Evolutionary conservation across 2,888 invertebrate genomes (phyloP), one percentile per base, ranked within the genome.

Genomic region (Drosophila nr. medialis): DNA sequence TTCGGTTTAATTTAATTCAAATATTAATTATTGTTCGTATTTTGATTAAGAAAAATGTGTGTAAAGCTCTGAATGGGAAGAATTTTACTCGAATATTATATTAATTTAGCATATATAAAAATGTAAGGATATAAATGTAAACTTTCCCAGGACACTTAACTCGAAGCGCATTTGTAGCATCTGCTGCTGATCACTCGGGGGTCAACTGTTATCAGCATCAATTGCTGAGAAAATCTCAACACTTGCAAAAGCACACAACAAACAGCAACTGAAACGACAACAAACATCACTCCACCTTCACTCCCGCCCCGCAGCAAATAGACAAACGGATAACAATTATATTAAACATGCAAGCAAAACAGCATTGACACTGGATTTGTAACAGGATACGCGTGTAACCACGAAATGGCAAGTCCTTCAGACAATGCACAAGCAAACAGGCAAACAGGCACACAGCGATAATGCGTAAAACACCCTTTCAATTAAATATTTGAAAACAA

Each of bases 311-410:
- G 8, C 10, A 6, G 2, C 15, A 29, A 15, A 55, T 64, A 71
- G 63, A 73, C 73, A 83, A 90, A 63, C 86, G 89, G 89, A 86
- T 89, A 83, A 90, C 83, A 91, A 90, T 85, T 88, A 90, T 86
- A 83, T 86, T 84, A 83, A 89, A 90, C 76, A 84, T 55, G 83
- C 74, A 85, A 73, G 79, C 81, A 87, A 86, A 82, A 80, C 77
- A 83, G 61, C 79, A 75, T 75, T 66, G 79, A 72, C 90, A 88
- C 81, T 84, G 91, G 92, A 91, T 92, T 92, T 91, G 93, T 89
- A 92, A 92, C 91, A 90, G 90, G 92, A 92, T 92, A 92, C 87
- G 88, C 92, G 92, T 92, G 93, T 90, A 92, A 92, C 91, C 92
- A 90, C 90, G 87, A 81, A 89, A 71, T 75, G 81, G 71, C 78